These are phyloP conservation scores for Drosophila paulistorum DNA, from an alignment of 1,140 invertebrate species.

Conservation along the genomic window DNA sequence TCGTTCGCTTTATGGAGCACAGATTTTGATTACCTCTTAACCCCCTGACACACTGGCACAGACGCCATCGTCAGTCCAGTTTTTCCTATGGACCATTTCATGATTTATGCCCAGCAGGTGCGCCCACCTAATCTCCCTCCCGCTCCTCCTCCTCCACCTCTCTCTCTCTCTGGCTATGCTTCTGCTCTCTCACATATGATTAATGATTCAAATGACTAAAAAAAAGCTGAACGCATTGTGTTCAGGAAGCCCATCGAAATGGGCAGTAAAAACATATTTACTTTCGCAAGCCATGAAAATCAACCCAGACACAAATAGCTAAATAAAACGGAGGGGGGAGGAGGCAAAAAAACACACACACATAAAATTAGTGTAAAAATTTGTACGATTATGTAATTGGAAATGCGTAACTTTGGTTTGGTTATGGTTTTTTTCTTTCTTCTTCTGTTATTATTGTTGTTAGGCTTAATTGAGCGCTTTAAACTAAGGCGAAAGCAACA, in stretches of 20 bases:
- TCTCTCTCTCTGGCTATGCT: slow-evolving; percentile 11
- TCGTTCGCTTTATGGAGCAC: too few species aligned
- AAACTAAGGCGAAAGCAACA: slow-evolving; percentile 42
- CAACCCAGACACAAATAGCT: slow-evolving; percentile 26
- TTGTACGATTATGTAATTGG: slow-evolving; percentile 63
- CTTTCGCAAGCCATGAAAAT: slow-evolving; percentile 73
- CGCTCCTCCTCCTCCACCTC: too few species aligned
- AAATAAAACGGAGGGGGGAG: slow-evolving; percentile 4
- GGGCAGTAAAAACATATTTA: slow-evolving; percentile 60
- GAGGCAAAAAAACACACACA: neutral
- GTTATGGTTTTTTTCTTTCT: slow-evolving; percentile 3
- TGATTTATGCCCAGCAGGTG: slow-evolving; percentile 55
- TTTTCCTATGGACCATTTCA: slow-evolving; percentile 39
- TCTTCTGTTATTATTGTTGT: slow-evolving; percentile 6
- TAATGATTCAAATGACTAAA: slow-evolving; percentile 64
- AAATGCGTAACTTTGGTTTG: slow-evolving; percentile 68
- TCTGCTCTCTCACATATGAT: slow-evolving; percentile 49
- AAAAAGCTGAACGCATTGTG: slow-evolving; percentile 51
- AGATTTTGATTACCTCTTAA: too few species aligned
- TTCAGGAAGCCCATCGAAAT: slow-evolving; percentile 51
- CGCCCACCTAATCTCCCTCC: neutral
- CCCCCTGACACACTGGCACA: slow-evolving; percentile 1
- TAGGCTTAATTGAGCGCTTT: slow-evolving; percentile 59
- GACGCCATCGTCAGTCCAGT: slow-evolving; percentile 5
- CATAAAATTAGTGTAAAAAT: slow-evolving; percentile 38